Conservation (phyloP, 2,797 vertebrate genomes). For the Mus caroli region DNA sequence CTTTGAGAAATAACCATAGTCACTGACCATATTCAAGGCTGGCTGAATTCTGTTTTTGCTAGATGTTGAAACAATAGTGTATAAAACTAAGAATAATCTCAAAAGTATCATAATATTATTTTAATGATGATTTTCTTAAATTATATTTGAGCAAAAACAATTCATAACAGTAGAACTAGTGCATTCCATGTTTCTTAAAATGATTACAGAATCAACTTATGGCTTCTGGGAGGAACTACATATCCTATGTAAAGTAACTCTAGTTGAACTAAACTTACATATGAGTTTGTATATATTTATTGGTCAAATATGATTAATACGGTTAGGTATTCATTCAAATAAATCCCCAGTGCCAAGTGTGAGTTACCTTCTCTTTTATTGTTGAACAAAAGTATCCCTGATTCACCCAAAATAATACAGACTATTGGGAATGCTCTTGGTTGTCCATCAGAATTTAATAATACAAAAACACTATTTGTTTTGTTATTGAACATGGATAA, state of each 20-base stretch:
- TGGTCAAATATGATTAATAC: neutral
- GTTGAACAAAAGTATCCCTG: neutral
- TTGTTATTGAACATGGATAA: neutral
- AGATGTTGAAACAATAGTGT: neutral
- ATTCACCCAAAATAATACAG: neutral
- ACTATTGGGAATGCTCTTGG: neutral
- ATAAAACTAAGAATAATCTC: neutral
- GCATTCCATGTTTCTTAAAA: neutral
- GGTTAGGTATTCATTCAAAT: neutral
- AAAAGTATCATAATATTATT: neutral
- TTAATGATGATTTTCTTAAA: neutral
- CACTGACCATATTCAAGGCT: neutral
- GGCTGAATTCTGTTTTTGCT: neutral
- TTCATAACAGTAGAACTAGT: neutral
- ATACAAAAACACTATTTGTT: neutral
- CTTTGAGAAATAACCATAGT: constrained; percentile 21
- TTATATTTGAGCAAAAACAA: neutral
- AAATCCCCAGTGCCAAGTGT: neutral
- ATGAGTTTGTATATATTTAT: neutral
- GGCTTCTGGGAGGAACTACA: neutral
- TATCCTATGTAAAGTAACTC: neutral
- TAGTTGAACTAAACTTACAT: neutral
- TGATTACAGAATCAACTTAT: neutral
- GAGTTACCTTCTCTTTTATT: neutral
- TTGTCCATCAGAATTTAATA: neutral